Conservation (phyloP, 2,888 invertebrate genomes). For the Drosophila mercatorum region DNA sequence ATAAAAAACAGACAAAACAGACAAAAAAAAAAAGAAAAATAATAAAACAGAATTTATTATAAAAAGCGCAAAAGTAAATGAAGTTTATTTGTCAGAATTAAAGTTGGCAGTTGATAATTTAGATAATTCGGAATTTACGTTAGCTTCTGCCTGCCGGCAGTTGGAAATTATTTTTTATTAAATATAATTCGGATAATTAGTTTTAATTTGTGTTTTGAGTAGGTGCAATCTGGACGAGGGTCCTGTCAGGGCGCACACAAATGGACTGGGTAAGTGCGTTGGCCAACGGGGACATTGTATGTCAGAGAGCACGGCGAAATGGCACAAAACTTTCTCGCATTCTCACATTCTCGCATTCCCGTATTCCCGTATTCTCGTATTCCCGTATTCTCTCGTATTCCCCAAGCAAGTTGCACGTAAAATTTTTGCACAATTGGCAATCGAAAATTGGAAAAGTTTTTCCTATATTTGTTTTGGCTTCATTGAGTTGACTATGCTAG, state of each 20-base stretch:
- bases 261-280: constrained; percentile 9
- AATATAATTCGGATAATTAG: constrained; percentile 43
- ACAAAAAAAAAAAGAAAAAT: background rate
- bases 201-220: constrained; percentile 40
- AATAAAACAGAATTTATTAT: background rate
- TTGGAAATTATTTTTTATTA: constrained; percentile 22
- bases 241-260: constrained; percentile 34
- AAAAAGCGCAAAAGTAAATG: constrained; percentile 15
- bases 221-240: constrained; percentile 31
- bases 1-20: constrained; percentile 21
- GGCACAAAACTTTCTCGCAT: constrained; percentile 67
- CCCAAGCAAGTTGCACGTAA: constrained; percentile 68
- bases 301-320: constrained; percentile 53
- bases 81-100: constrained; percentile 45
- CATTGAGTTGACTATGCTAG: constrained; percentile 70
- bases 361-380: constrained; percentile 59
- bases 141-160: constrained; percentile 16
- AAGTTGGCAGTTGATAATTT: constrained; percentile 27
- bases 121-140: background rate
- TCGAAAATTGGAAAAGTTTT: constrained; percentile 79
- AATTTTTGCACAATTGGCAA: constrained; percentile 77
- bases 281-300: constrained; percentile 5
- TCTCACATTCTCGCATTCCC: constrained; percentile 52
- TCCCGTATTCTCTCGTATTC: constrained; percentile 64
- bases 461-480: constrained; percentile 78